phyloP scores from a whole-genome alignment of 2,113 vertebrate genomes.

The Camelus bactrianus region DNA sequence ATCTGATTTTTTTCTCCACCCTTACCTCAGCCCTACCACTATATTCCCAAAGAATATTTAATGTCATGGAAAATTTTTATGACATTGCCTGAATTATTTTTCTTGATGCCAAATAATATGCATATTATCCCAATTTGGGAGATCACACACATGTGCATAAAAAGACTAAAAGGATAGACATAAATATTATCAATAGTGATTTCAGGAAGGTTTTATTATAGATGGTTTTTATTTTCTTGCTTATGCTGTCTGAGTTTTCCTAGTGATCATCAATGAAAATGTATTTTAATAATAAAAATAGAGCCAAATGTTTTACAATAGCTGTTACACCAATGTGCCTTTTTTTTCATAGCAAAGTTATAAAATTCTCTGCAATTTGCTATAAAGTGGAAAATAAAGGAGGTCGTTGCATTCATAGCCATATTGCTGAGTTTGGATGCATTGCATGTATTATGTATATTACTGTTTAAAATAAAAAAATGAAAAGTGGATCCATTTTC shows the following conservation, averaged over 20 bases:
- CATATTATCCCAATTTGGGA: not conserved
- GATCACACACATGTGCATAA: not conserved
- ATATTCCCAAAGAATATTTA: not conserved
- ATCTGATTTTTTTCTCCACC: not conserved
- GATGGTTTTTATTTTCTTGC: not conserved
- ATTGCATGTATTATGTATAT: not conserved
- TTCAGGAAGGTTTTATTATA: not conserved
- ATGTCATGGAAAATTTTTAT: not conserved
- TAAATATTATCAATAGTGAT: not conserved
- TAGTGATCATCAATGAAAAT: slow-evolving; percentile 17
- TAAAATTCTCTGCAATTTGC: not conserved
- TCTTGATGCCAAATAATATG: not conserved
- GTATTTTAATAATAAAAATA: slow-evolving; percentile 20
- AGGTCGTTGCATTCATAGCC: not conserved
- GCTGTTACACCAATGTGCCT: not conserved
- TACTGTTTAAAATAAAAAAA: not conserved
- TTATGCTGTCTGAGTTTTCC: not conserved
- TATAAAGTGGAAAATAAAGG: not conserved
- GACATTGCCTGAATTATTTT: not conserved
- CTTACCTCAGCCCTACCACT: not conserved
- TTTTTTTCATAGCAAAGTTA: not conserved
- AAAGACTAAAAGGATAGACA: not conserved
- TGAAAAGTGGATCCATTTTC: not conserved
- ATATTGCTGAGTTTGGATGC: not conserved
- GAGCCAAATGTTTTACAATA: slow-evolving; percentile 13